These are phyloP conservation scores for Hirtodrosophila duncani DNA, from an alignment of 2,888 invertebrate genomes.

Conservation along the genomic window DNA sequence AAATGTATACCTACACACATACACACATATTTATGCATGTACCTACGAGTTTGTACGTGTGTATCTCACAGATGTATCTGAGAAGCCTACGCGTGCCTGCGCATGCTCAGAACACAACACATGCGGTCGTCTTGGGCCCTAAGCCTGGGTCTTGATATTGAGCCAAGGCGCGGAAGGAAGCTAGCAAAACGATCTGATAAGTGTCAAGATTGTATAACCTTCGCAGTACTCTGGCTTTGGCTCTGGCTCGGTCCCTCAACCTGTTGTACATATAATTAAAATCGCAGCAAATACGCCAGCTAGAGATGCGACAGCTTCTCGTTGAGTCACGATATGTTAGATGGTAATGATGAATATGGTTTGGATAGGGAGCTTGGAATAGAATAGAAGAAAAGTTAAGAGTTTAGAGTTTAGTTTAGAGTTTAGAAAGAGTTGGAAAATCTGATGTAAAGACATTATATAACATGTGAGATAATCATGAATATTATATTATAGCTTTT, in stretches of 20 bases:
- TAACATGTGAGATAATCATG: no score
- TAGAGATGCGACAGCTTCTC: slow-evolving; percentile 18
- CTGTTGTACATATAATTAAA: slow-evolving; percentile 33
- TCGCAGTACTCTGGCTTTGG: slow-evolving; percentile 29
- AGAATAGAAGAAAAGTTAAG: no score
- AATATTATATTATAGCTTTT: no score
- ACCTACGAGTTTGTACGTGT: not conserved
- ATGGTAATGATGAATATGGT: no score
- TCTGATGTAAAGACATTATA: no score
- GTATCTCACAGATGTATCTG: slow-evolving; percentile 63
- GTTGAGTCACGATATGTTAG: slow-evolving; percentile 19
- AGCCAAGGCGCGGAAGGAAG: slow-evolving; percentile 54
- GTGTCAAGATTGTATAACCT: slow-evolving; percentile 72
- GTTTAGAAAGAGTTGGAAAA: no score
- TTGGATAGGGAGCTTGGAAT: no score
- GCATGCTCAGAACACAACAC: slow-evolving; percentile 58
- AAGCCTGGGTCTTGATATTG: not conserved
- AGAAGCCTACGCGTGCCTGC: slow-evolving; percentile 67
- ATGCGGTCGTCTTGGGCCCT: slow-evolving; percentile 7
- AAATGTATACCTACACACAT: no score
- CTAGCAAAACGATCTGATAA: slow-evolving; percentile 69
- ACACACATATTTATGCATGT: no score
- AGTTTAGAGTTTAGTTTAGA: no score
- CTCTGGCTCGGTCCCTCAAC: slow-evolving; percentile 23
- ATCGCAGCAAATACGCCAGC: slow-evolving; percentile 16